Evolutionary conservation across 2,888 invertebrate species (phyloP), one percentile per base, ranked within the genome.

Genomic region (Cheilosia pagana): DNA sequence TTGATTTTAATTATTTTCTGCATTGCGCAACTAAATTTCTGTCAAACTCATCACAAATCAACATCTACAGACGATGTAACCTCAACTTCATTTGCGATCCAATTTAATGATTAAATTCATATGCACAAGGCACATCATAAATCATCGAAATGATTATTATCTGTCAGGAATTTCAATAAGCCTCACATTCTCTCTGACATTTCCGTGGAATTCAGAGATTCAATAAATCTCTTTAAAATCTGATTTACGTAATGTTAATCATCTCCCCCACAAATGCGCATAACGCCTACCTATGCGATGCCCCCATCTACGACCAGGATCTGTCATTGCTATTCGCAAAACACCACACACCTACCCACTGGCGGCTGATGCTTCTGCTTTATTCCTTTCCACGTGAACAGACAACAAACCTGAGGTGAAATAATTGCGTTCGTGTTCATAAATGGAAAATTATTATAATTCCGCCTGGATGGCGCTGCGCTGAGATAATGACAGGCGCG

Each of bases 171-270:
- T 85, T 79, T 79, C 83, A 85, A 85, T 85, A 79, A 85, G 79
- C 79, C 74, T 70, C 83, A 85, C 83, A 85, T 79, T 79, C 74
- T 28, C 53, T 43, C 25, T n/a, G 25, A 39, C 62, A 50, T 55
- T 57, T 52, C 25, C 57, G 55, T 19, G 25, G 45, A 57, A 41
- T 50, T 55, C 71, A 45, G 45, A 31, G 53, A 78, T 79, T 75
- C 79, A 75, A 79, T 85, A 75, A 85, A 85, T 85, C 83, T 79
- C 83, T 85, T 85, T 85, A 79, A 85, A 85, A 70, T 85, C 79
- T 62, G 83, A 85, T 79, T 85, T 75, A 79, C 83, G 75, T 79
- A 65, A 83, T 79, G 83, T 79, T 83, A 83, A 85, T 85, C 83
- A 85, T 62, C 70, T 75, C 75, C 41, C 63, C 55, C 65, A 31